Evolutionary conservation across 2,113 vertebrate genomes (phyloP), one percentile per base, ranked within the genome.

Genomic region (Eupsittula cactorum): DNA sequence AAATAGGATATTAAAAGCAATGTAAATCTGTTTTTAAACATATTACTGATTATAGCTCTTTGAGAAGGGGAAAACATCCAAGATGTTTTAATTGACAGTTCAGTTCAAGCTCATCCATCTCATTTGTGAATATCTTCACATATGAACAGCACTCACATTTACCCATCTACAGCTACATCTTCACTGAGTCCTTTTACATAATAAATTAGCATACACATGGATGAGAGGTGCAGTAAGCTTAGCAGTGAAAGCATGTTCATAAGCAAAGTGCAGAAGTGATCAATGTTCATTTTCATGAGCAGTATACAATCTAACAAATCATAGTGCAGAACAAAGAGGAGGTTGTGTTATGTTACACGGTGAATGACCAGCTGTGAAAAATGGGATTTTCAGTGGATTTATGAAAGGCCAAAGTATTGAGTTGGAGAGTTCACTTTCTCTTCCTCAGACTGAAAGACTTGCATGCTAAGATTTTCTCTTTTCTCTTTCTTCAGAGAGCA

Each of bases 11-110:
- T 93, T 91, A 92, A 93, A 97, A 94, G 81, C 82, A 93, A 16
- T 53, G 60, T 92, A 93, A 88, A 97, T 97, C 89, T 96, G 59
- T 96, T 98, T 97, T 96, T 93, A 95, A 96, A 95, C 83, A 82
- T 65, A 49, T 93, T 78, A 33, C 75, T 81, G 81, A 90, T 70
- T 75, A 57, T 10, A 62, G 33, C 71, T 88, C 83, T 86, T 92
- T 86, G 94, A 85, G 94, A 96, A 92, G 52, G 63, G 74, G 59
- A 88, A 64, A 65, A 33, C 78, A 50, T 90, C 37, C 70, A 81
- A 69, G 75, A 70, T 81, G n/a, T 63, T 97, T 88, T 81, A 89
- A 93, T 47, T 93, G 76, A 88, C 81, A 86, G 4, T 41, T 76
- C 14, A 4, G 60, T 70, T 67, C 25, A 74, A 67, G 44, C 62